A percentile compares a stretch with the other conserved stretches of the same genome.
phyloP scores from a whole-genome alignment of 2,888 invertebrate genomes.

The Acronicta alni region DNA sequence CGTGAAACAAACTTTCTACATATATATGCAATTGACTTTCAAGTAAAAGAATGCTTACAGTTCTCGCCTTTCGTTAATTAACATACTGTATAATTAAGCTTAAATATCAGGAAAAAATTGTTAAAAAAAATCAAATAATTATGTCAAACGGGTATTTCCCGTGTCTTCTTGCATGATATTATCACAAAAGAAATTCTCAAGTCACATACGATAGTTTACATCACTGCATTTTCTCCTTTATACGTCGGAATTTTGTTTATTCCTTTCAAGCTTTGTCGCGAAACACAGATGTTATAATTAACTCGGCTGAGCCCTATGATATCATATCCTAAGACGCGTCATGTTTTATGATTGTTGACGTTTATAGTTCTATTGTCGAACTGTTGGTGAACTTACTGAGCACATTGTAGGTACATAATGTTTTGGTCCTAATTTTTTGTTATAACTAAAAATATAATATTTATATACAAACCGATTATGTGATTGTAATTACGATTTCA shows the following conservation, averaged over 20 bases:
- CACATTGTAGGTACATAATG: background rate
- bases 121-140: too few relatives aligned
- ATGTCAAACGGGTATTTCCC: background rate
- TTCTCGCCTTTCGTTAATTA: too few relatives aligned
- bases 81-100: too few relatives aligned
- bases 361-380: constrained; percentile 39
- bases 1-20: too few relatives aligned
- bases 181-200: constrained; percentile 6
- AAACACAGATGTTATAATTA: constrained; percentile 43
- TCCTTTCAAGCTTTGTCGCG: constrained; percentile 16
- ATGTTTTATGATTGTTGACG: constrained; percentile 37
- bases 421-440: background rate
- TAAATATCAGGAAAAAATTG: too few relatives aligned
- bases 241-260: constrained; percentile 6
- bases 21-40: too few relatives aligned
- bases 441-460: too few relatives aligned
- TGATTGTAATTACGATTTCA: too few relatives aligned
- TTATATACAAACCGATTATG: too few relatives aligned
- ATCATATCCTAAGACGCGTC: constrained; percentile 42
- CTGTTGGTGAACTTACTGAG: constrained; percentile 3
- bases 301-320: constrained; percentile 38
- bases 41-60: too few relatives aligned
- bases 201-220: constrained; percentile 1
- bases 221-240: background rate
- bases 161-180: background rate